Conservation (phyloP, 2,113 vertebrate genomes). For the Erpornis zantholeuca region DNA sequence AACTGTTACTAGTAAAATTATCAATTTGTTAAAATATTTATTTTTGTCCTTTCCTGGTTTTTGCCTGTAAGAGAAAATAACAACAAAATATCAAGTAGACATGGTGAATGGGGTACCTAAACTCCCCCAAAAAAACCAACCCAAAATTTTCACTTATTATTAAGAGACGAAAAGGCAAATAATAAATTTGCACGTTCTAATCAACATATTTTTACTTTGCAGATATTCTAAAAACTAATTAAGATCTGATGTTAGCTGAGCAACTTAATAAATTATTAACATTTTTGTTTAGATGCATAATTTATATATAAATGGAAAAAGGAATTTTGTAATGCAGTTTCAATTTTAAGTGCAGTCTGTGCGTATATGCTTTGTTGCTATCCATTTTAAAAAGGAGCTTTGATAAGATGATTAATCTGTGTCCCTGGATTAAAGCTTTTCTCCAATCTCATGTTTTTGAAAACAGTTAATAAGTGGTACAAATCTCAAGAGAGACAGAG, state of each 20-base stretch:
- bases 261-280: conserved; percentile 50
- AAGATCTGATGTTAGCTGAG: conserved; percentile 19
- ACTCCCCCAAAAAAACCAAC: background rate
- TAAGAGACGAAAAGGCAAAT: background rate
- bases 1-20: background rate
- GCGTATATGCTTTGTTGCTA: background rate
- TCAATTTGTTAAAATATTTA: background rate
- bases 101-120: background rate
- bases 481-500: background rate
- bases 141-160: background rate
- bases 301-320: conserved; percentile 48
- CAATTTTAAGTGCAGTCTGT: background rate
- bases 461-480: background rate
- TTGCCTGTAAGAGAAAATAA: background rate
- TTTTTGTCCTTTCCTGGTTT: background rate
- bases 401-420: background rate
- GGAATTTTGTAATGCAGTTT: conserved; percentile 5
- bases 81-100: background rate
- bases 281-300: conserved; percentile 41
- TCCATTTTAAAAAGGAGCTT: background rate
- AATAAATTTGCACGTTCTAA: background rate
- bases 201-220: conserved; percentile 24
- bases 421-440: background rate
- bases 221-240: conserved; percentile 13
- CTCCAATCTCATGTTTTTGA: background rate